phyloP scores from a whole-genome alignment of 2,797 vertebrate genomes.

The Spea hammondii region DNA sequence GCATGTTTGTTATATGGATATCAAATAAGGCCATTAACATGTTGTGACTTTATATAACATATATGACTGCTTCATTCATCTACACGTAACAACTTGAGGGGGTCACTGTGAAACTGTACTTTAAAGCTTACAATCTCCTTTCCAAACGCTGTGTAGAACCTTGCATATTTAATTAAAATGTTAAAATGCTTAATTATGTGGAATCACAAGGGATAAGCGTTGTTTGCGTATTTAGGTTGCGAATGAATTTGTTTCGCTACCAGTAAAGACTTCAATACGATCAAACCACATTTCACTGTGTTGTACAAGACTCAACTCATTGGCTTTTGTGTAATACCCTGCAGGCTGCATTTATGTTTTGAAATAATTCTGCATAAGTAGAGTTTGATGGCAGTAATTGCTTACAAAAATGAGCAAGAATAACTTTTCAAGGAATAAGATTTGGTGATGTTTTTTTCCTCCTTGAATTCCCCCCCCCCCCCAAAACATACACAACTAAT shows the following conservation, averaged over 20 bases:
- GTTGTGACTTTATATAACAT: too few relatives aligned
- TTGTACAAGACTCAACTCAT: constrained; percentile 61
- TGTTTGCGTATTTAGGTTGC: constrained; percentile 64
- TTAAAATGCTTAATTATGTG: constrained; percentile 71
- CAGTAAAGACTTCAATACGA: constrained; percentile 57
- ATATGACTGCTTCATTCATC: too few relatives aligned
- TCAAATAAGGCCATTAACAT: too few relatives aligned
- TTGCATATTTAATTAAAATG: constrained; percentile 72
- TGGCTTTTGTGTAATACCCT: constrained; percentile 35
- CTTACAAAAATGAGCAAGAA: constrained; percentile 5
- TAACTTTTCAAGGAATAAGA: constrained; percentile 1
- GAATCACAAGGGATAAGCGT: constrained; percentile 59
- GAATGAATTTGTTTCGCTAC: constrained; percentile 65
- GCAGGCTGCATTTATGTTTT: constrained; percentile 29
- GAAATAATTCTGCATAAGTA: constrained; percentile 21
- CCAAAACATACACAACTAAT: too few relatives aligned
- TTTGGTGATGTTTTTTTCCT: too few relatives aligned
- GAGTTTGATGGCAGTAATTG: constrained; percentile 21
- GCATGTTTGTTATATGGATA: background rate
- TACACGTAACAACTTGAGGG: too few relatives aligned
- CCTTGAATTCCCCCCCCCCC: too few relatives aligned
- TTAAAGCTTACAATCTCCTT: background rate
- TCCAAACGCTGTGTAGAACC: constrained; percentile 48
- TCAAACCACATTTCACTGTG: constrained; percentile 61
- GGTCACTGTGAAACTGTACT: too few relatives aligned